phyloP scores from a whole-genome alignment of 2,797 vertebrate genomes.

The Coregonus ussuriensis region DNA sequence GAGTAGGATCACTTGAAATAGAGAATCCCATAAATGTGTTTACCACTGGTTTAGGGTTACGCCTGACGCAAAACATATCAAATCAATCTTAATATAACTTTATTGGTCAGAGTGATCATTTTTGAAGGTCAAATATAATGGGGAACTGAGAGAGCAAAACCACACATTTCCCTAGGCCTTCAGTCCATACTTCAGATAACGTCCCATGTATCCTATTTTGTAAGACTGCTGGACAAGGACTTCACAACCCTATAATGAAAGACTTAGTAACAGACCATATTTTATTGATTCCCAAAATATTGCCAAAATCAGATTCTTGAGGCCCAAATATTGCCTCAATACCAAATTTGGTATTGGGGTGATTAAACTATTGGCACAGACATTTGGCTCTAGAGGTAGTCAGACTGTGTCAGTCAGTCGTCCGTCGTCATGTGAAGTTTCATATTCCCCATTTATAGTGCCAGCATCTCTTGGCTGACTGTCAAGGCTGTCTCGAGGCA shows the following conservation, averaged over 20 bases:
- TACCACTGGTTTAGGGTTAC: slow-evolving; percentile 46
- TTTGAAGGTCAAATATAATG: slow-evolving; percentile 41
- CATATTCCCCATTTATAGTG: slow-evolving; percentile 70
- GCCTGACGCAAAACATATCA: slow-evolving; percentile 38
- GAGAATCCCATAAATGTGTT: slow-evolving; percentile 33
- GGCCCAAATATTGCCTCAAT: not conserved
- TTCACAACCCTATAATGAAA: too few species aligned
- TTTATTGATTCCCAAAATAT: too few species aligned
- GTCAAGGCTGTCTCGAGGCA: slow-evolving; percentile 37
- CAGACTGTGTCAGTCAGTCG: slow-evolving; percentile 26
- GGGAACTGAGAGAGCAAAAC: not conserved
- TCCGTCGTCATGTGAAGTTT: slow-evolving; percentile 66
- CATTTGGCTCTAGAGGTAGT: slow-evolving; percentile 53
- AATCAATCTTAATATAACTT: slow-evolving; percentile 48
- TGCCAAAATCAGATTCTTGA: not conserved
- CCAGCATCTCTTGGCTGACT: slow-evolving; percentile 52
- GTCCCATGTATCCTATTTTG: not conserved
- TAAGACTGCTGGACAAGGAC: too few species aligned
- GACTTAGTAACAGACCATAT: too few species aligned
- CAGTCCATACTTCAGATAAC: not conserved
- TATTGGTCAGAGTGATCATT: slow-evolving; percentile 23
- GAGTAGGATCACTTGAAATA: slow-evolving; percentile 36
- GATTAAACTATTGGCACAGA: slow-evolving; percentile 55
- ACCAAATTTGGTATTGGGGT: slow-evolving; percentile 19
- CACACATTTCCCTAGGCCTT: not conserved